A percentile compares a stretch with the other conserved stretches of the same genome.
Conservation (phyloP, 2,113 vertebrate species). For the Pollimyrus isidori region DNA sequence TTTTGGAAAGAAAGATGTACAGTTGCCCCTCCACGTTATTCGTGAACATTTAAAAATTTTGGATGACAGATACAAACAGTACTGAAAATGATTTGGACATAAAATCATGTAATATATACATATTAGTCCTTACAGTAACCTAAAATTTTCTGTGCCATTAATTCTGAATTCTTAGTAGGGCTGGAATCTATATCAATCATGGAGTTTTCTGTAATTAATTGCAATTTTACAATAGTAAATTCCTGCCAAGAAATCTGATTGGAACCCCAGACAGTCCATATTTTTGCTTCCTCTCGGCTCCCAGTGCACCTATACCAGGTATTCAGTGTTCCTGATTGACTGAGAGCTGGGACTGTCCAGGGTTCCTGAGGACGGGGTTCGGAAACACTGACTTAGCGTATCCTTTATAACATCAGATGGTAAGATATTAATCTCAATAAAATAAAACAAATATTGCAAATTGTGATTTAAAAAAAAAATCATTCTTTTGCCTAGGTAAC, state of each 20-base stretch:
- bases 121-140: neutral
- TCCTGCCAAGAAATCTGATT: too few relatives aligned
- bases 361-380: too few relatives aligned
- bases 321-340: too few relatives aligned
- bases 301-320: too few relatives aligned
- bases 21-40: neutral
- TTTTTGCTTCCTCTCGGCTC: too few relatives aligned
- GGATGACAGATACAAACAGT: neutral
- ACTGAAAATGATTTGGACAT: neutral
- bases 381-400: neutral
- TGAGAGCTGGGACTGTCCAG: too few relatives aligned
- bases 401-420: neutral
- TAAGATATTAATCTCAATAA: neutral
- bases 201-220: neutral
- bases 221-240: too few relatives aligned
- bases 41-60: neutral
- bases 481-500: neutral
- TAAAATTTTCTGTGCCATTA: neutral
- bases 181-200: neutral
- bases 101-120: neutral
- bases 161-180: neutral
- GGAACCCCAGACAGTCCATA: too few relatives aligned
- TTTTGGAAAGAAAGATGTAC: neutral
- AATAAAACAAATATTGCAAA: neutral
- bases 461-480: neutral